These are phyloP conservation scores for Dolichotis patagonum DNA, from an alignment of 2,113 vertebrate species.

Conservation along the genomic window DNA sequence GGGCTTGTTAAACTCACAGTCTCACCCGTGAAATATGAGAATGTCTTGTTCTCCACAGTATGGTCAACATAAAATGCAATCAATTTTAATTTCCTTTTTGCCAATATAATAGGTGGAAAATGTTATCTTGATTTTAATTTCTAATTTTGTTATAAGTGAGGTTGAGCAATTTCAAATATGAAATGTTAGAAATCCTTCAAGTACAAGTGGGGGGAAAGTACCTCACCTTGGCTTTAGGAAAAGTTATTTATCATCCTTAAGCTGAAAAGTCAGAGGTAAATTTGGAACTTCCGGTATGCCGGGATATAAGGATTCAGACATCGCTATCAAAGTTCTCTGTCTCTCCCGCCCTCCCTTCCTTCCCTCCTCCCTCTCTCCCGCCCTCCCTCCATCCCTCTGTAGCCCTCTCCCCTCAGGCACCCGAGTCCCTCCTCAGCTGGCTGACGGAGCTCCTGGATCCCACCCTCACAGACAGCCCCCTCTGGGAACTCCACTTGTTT, in stretches of 20 bases:
- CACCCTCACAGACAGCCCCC: too few relatives aligned
- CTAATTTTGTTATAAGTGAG: background rate
- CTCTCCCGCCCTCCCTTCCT: too few relatives aligned
- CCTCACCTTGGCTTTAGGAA: background rate
- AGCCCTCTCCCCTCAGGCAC: too few relatives aligned
- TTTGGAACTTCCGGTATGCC: background rate
- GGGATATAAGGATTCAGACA: background rate
- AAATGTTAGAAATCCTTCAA: constrained; percentile 11
- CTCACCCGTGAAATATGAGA: background rate
- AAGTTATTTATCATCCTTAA: background rate
- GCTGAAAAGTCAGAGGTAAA: background rate
- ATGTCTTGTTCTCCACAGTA: background rate
- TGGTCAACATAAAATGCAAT: background rate
- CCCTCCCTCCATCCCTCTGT: too few relatives aligned
- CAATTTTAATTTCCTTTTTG: constrained; percentile 13
- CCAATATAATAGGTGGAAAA: background rate
- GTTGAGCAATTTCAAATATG: constrained; percentile 3
- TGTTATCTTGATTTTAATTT: constrained; percentile 34
- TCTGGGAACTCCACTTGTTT: too few relatives aligned
- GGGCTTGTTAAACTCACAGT: background rate
- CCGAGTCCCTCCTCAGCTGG: too few relatives aligned
- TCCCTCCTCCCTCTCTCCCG: too few relatives aligned
- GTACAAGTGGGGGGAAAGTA: background rate
- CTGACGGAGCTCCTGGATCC: too few relatives aligned
- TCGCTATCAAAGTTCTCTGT: accelerated